Evolutionary conservation across 2,888 invertebrate species (phyloP), one percentile per base, ranked within the genome.

Genomic region (Lepidocyrtinus sp.): DNA sequence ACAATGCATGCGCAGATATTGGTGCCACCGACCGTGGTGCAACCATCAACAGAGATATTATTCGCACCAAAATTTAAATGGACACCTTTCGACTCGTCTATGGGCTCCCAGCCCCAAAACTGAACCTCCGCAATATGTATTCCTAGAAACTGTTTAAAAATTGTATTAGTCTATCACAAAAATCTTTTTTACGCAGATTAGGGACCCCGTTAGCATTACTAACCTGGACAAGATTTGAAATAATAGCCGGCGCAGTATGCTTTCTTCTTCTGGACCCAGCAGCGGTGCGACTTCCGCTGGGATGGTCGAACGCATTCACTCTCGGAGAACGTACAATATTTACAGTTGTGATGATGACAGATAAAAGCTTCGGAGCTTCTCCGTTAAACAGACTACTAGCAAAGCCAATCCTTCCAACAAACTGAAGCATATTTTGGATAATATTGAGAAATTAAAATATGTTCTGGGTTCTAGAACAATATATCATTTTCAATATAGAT

Each of bases 331-430:
- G 71, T 87, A 95, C 94, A 75, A 96, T 91, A 83, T 94, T 91
- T 1, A 95, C 93, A 88, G 95, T 94, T 82, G 92, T 92, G 84
- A 95, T 93, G n/a, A 95, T 92, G 21, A 96, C 92, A 1, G 95
- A 94, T 1, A 96, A 90, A 15, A 96, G 89, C 88, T 96, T 96
- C 22, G 94, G 95, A 71, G 96, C 94, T 86, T 96, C 96, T 0
- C 95, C 95, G 88, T 95, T 96, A 86, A 96, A 92, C 88, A 95
- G 93, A 89, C 95, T 96, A 88, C 96, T 96, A 73, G 94, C 92
- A 85, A 96, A 91, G 83, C 95, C 93, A 86, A 96, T 92, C 88
- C 95, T 94, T 87, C 95, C 94, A 80, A 96, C 93, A 89, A 95
- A 93, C 96, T 96, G 88, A 25, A 26, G 36, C 17, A 26, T 64